phyloP scores from a whole-genome alignment of 2,888 invertebrate genomes.

The Brassicogethes aeneus region DNA sequence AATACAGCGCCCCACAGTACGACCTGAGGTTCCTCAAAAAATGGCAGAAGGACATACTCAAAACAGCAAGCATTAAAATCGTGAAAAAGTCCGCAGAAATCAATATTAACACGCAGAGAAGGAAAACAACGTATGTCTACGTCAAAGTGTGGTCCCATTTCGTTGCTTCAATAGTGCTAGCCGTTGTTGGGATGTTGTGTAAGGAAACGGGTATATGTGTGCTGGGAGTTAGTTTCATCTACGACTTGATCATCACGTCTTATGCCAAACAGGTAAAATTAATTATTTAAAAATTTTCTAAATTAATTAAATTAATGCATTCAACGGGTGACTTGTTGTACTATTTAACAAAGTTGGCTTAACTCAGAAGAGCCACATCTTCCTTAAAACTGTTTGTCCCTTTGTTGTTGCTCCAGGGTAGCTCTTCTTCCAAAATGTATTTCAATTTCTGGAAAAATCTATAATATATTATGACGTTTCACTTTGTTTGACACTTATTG shows the following conservation, averaged over 20 bases:
- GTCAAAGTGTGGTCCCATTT: slow-evolving; percentile 50
- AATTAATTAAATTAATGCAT: too few species aligned
- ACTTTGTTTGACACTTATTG: too few species aligned
- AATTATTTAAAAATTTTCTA: too few species aligned
- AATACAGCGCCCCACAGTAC: slow-evolving; percentile 10
- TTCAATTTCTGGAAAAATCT: too few species aligned
- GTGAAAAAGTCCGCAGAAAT: background rate
- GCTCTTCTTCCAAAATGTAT: too few species aligned
- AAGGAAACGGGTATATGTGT: slow-evolving; percentile 95
- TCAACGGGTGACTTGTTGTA: too few species aligned
- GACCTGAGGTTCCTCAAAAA: slow-evolving; percentile 26
- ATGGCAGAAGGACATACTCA: slow-evolving; percentile 26
- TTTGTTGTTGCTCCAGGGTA: too few species aligned
- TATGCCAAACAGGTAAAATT: slow-evolving; percentile 27
- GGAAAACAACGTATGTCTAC: slow-evolving; percentile 15
- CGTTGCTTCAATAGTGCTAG: slow-evolving; percentile 48
- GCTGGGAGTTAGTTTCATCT: slow-evolving; percentile 79
- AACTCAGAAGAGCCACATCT: too few species aligned
- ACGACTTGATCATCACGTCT: slow-evolving; percentile 62
- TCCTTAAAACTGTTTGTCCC: too few species aligned
- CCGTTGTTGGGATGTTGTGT: slow-evolving; percentile 76
- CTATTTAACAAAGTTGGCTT: too few species aligned
- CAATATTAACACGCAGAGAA: slow-evolving; percentile 2
- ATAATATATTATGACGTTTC: too few species aligned
- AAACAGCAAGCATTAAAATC: slow-evolving; percentile 2